These are phyloP conservation scores for Drosophila recens DNA, from an alignment of 2,888 invertebrate genomes.

Conservation along the genomic window DNA sequence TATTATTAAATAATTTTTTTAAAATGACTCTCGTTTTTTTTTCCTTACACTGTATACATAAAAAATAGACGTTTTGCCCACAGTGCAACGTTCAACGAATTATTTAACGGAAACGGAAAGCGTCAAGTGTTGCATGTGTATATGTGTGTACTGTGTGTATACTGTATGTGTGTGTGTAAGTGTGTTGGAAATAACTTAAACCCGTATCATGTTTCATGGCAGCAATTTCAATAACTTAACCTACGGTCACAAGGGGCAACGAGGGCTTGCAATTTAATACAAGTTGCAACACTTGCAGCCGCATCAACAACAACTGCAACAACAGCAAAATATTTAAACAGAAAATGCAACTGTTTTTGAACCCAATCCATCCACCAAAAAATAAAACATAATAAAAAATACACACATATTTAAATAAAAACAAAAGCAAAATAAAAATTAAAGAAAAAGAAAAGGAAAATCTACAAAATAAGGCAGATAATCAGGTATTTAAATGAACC, in stretches of 20 bases:
- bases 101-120: conserved; percentile 72
- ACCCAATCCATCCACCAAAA: conserved; percentile 72
- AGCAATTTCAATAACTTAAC: conserved; percentile 48
- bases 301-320: conserved; percentile 5
- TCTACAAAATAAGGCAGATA: conserved; percentile 10
- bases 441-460: not conserved
- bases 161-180: conserved; percentile 11
- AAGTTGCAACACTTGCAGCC: conserved; percentile 11
- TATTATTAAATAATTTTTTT: no score
- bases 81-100: conserved; percentile 56
- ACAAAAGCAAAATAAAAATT: not conserved
- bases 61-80: no score
- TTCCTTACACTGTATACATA: no score
- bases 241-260: conserved; percentile 18
- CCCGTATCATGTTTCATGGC: conserved; percentile 40
- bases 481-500: conserved; percentile 14
- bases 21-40: no score
- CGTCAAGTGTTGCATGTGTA: conserved; percentile 53
- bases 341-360: conserved; percentile 51
- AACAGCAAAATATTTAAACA: conserved; percentile 16
- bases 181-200: conserved; percentile 32
- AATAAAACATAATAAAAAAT: conserved; percentile 22
- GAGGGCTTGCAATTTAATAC: conserved; percentile 10
- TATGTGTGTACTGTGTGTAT: conserved; percentile 6
- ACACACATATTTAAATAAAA: conserved; percentile 27